A percentile compares a stretch with the other conserved stretches of the same genome.
These are phyloP conservation scores for Stictonetta naevosa DNA, from an alignment of 2,113 vertebrate genomes.

Conservation along the genomic window DNA sequence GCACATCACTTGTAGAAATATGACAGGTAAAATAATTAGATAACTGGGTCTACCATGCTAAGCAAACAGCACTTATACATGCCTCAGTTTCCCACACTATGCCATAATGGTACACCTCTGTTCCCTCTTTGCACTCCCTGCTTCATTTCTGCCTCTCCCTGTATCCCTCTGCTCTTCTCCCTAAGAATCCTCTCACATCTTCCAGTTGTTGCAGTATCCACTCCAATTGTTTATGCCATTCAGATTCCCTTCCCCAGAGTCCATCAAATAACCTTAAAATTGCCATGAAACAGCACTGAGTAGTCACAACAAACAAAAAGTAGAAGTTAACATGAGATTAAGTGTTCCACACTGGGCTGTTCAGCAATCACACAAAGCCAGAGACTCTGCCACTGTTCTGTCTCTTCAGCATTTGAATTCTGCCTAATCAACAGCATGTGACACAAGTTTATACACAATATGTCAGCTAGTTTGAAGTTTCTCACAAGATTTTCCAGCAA, in stretches of 20 bases:
- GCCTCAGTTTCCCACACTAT: background rate
- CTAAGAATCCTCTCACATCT: background rate
- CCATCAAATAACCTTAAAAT: conserved; percentile 3
- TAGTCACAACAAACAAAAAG: background rate
- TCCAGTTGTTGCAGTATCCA: background rate
- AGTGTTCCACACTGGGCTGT: background rate
- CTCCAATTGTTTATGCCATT: background rate
- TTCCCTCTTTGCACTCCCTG: background rate
- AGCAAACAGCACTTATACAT: background rate
- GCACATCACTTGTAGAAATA: background rate
- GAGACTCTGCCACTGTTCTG: background rate
- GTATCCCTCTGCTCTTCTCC: background rate
- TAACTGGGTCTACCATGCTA: background rate
- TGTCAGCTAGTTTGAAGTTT: background rate
- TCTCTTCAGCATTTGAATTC: background rate
- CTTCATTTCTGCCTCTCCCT: background rate
- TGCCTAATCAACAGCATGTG: background rate
- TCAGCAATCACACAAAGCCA: background rate
- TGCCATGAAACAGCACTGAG: background rate
- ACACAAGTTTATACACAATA: background rate
- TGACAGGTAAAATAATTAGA: background rate
- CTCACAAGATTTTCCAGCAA: background rate
- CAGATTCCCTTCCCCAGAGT: background rate
- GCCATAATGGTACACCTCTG: background rate
- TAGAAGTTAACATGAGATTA: background rate